These are phyloP conservation scores for Eurystomus gularis DNA, from an alignment of 2,113 vertebrate genomes.

Conservation along the genomic window DNA sequence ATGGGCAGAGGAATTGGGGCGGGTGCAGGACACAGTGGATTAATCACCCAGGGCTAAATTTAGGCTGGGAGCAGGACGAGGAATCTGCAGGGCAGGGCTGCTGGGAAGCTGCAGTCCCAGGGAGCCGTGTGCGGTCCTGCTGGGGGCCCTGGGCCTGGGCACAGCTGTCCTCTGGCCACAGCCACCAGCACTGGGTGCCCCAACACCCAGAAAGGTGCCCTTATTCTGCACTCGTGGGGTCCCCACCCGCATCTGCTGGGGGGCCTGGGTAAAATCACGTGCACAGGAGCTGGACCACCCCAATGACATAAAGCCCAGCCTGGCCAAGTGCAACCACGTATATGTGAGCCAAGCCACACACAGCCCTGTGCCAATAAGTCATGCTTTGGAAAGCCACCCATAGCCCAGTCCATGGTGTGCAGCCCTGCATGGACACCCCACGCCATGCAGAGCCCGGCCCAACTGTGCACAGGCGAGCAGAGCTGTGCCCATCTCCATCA, in stretches of 20 bases:
- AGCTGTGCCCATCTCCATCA: not conserved
- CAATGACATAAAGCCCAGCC: not conserved
- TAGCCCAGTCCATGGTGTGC: not conserved
- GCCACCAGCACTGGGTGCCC: not conserved
- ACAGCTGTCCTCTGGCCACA: not conserved
- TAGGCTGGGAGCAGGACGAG: conserved; percentile 32
- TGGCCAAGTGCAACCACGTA: not conserved
- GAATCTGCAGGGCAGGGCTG: conserved; percentile 47
- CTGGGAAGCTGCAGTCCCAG: not conserved
- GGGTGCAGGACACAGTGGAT: not conserved
- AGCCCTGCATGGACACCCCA: not conserved
- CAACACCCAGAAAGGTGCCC: not conserved
- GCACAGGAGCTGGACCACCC: not conserved
- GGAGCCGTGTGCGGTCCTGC: not conserved
- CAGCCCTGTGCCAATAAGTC: not conserved
- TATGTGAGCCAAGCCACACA: not conserved
- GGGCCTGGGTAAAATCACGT: not conserved
- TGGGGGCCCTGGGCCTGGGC: fast-evolving
- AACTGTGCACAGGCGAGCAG: not conserved
- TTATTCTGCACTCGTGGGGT: not conserved
- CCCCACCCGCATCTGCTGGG: not conserved
- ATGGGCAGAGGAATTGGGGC: not conserved
- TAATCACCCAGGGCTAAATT: conserved; percentile 50
- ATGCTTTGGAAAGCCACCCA: not conserved
- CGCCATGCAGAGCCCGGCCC: too few relatives aligned